These are phyloP conservation scores for Plebejus anna DNA, from an alignment of 2,888 invertebrate genomes.

Conservation along the genomic window DNA sequence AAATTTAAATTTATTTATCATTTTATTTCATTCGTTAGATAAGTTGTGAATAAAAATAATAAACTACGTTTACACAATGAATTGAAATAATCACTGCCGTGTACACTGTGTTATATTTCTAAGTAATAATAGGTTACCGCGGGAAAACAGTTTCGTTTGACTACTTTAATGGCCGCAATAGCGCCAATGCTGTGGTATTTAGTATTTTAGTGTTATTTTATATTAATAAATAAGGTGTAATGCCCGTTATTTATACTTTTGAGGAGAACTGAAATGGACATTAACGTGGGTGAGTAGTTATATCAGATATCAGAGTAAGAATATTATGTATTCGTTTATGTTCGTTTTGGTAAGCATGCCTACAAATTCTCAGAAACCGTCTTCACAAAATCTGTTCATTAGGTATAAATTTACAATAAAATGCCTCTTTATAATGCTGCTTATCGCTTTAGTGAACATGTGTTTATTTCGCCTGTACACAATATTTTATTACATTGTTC, in stretches of 20 bases:
- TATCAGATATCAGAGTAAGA: not conserved
- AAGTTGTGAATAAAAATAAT: slow-evolving; percentile 32
- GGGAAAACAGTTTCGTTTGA: slow-evolving; percentile 77
- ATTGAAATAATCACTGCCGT: slow-evolving; percentile 32
- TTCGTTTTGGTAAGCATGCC: not conserved
- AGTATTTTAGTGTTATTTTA: slow-evolving; percentile 57
- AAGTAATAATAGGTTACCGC: slow-evolving; percentile 56
- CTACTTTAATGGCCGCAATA: slow-evolving; percentile 77
- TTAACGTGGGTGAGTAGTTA: slow-evolving; percentile 68
- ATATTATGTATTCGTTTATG: not conserved
- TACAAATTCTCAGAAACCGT: slow-evolving; percentile 24
- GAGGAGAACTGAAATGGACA: slow-evolving; percentile 68
- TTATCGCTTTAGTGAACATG: not conserved
- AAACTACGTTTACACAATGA: slow-evolving; percentile 30
- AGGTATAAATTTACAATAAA: not conserved
- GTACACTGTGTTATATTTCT: slow-evolving; percentile 38
- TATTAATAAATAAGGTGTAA: slow-evolving; percentile 49
- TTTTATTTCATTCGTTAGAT: slow-evolving; percentile 34
- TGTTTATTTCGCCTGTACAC: not conserved
- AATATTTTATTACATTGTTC: not conserved
- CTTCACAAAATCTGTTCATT: not conserved
- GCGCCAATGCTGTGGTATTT: slow-evolving; percentile 76
- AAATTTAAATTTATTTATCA: slow-evolving; percentile 34
- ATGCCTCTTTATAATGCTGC: not conserved
- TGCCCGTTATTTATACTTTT: slow-evolving; percentile 48